These are phyloP conservation scores for Stigmatopora nigra DNA, from an alignment of 2,113 vertebrate species.

Conservation along the genomic window DNA sequence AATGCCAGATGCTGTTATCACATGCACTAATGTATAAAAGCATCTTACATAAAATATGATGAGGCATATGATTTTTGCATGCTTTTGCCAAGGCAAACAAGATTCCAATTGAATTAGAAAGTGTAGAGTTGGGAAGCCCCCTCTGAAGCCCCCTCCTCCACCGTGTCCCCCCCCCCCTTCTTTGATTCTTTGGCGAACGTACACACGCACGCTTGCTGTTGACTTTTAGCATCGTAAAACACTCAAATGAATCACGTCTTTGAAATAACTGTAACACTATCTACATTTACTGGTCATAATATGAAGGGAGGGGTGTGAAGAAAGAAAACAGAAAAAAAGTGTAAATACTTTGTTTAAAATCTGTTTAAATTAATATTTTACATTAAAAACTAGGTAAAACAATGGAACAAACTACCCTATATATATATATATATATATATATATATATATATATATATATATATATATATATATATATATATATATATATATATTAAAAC, in stretches of 20 bases:
- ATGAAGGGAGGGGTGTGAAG: not conserved
- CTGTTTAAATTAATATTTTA: no score
- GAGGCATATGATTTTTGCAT: constrained; percentile 7
- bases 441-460: no score
- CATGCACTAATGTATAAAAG: constrained; percentile 5
- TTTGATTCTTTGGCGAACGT: not conserved
- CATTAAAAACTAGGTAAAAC: no score
- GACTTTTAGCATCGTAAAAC: not conserved
- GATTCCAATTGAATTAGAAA: not conserved
- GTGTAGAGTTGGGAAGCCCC: not conserved
- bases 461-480: no score
- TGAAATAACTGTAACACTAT: not conserved
- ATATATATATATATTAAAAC: no score
- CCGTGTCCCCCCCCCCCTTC: not conserved
- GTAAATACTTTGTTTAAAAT: no score
- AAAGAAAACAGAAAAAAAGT: no score
- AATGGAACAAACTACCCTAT: no score
- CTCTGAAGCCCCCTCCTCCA: not conserved
- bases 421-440: no score
- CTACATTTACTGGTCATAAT: not conserved
- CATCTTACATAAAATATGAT: constrained; percentile 4
- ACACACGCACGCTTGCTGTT: not conserved
- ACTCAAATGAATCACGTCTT: not conserved
- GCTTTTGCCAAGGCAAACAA: not conserved
- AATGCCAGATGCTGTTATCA: constrained; percentile 19